Evolutionary conservation across 2,888 invertebrate species (phyloP).

Genomic region (Nomada ferruginata): DNA sequence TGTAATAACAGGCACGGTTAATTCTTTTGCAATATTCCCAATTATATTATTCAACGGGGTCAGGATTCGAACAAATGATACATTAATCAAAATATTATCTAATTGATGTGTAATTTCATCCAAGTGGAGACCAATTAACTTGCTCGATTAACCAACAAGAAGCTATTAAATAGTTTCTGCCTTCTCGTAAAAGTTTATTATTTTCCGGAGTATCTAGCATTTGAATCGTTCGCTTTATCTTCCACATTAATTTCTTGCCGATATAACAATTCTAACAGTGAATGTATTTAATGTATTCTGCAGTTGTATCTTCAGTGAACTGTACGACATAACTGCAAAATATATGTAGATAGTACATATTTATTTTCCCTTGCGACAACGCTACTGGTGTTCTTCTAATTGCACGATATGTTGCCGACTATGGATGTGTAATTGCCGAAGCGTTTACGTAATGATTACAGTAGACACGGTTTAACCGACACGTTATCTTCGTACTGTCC

Average conservation of each 20-base stretch:
- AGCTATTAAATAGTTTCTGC: conserved; percentile 9
- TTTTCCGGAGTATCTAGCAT: not conserved
- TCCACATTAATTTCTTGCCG: too few species aligned
- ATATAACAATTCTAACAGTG: too few species aligned
- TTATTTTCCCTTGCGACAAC: too few species aligned
- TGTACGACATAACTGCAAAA: too few species aligned
- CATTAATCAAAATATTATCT: not conserved
- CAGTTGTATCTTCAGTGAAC: not conserved
- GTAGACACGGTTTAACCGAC: conserved; percentile 55
- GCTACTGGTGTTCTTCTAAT: conserved; percentile 49
- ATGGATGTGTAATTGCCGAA: conserved; percentile 51
- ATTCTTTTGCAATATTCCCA: not conserved
- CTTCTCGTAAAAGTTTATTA: conserved; percentile 8
- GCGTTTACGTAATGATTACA: conserved; percentile 66
- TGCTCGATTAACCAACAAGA: conserved; percentile 33
- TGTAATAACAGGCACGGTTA: not conserved
- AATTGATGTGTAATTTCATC: not conserved
- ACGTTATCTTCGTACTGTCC: conserved; percentile 60
- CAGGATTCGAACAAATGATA: not conserved
- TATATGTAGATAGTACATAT: not conserved
- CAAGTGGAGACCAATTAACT: not conserved
- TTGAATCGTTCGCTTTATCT: not conserved
- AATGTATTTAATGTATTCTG: too few species aligned
- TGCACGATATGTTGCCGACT: conserved; percentile 30
- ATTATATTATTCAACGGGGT: not conserved